A percentile compares a stretch with the other conserved stretches of the same genome.
phyloP scores from a whole-genome alignment of 2,113 vertebrate genomes.

The Origma solitaria region DNA sequence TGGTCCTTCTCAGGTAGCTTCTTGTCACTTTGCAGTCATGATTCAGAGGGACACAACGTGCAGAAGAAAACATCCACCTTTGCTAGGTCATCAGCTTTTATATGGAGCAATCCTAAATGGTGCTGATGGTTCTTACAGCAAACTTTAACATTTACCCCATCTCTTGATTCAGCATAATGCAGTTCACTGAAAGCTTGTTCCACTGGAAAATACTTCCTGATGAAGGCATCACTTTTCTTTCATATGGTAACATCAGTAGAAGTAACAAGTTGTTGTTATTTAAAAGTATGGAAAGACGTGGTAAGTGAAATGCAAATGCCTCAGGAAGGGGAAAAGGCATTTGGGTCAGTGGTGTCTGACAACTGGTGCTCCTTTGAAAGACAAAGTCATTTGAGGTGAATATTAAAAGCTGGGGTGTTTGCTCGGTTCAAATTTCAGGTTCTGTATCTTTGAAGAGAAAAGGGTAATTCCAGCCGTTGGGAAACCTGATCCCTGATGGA shows the following conservation, averaged over 20 bases:
- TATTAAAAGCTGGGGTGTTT: neutral
- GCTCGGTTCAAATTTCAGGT: neutral
- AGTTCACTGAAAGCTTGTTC: neutral
- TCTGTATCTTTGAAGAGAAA: neutral
- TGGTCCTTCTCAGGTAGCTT: neutral
- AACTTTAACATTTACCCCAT: neutral
- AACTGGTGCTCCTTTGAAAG: neutral
- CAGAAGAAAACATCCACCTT: neutral
- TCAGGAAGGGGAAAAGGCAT: neutral
- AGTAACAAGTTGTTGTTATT: neutral
- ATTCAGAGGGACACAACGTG: neutral
- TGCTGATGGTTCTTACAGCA: neutral
- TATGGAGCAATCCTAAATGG: neutral
- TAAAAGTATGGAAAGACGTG: neutral
- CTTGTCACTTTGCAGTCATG: neutral
- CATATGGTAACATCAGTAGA: neutral
- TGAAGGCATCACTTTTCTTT: neutral
- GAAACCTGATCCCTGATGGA: neutral
- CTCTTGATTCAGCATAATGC: neutral
- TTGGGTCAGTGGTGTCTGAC: neutral
- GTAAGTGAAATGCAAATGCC: neutral
- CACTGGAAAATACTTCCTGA: neutral
- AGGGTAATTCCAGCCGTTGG: neutral
- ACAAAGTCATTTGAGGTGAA: neutral
- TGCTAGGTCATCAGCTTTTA: neutral